Conservation (phyloP, 1,140 invertebrate genomes). For the Zaprionus lachaisei region DNA sequence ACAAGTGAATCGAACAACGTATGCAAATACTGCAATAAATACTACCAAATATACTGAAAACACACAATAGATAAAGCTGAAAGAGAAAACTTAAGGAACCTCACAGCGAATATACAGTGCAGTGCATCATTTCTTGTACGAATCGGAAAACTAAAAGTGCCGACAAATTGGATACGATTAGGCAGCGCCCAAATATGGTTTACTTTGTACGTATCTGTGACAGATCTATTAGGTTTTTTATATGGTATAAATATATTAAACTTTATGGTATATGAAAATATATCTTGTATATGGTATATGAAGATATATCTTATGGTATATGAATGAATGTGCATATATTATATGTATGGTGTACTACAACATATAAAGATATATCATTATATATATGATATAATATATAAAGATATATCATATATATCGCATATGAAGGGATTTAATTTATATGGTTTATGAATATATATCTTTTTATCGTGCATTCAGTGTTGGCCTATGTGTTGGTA, state of each 20-base stretch:
- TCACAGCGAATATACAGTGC: constrained; percentile 15
- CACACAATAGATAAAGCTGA: neutral
- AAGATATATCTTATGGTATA: too few relatives aligned
- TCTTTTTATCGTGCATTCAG: too few relatives aligned
- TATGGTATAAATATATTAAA: neutral
- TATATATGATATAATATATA: too few relatives aligned
- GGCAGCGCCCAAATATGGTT: constrained; percentile 83
- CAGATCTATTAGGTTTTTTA: neutral
- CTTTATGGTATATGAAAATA: too few relatives aligned
- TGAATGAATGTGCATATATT: too few relatives aligned
- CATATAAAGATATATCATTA: too few relatives aligned
- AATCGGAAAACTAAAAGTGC: constrained; percentile 31
- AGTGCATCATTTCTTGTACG: neutral
- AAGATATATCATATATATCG: too few relatives aligned
- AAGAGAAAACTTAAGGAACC: constrained; percentile 1
- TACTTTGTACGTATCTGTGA: constrained; percentile 82
- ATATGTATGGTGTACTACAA: too few relatives aligned
- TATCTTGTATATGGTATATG: too few relatives aligned
- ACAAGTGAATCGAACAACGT: constrained; percentile 31
- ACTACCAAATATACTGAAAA: neutral
- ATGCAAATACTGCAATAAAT: neutral
- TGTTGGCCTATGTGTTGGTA: too few relatives aligned
- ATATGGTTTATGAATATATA: too few relatives aligned
- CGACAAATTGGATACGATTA: constrained; percentile 70
- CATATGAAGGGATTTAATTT: too few relatives aligned